phyloP scores from a whole-genome alignment of 2,113 vertebrate species.

The Zootoca vivipara region DNA sequence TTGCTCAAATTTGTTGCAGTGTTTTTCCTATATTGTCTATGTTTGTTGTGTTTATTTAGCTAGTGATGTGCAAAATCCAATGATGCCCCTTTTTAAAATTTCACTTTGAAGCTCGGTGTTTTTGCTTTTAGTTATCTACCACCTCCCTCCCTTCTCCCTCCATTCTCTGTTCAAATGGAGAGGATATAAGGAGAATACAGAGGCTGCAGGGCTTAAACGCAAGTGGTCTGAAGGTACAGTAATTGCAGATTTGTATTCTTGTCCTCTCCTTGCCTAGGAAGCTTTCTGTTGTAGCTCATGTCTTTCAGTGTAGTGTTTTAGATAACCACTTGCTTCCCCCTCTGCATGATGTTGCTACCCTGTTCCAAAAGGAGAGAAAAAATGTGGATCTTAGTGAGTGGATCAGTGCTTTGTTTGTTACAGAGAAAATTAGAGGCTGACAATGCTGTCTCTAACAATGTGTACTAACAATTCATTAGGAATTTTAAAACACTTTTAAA shows the following conservation, averaged over 20 bases:
- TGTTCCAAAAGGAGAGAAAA: constrained; percentile 34
- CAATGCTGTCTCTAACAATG: neutral
- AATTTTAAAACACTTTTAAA: neutral
- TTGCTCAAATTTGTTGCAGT: neutral
- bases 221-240: constrained; percentile 98
- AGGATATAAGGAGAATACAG: constrained; percentile 95
- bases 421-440: constrained; percentile 44
- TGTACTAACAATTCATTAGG: constrained; percentile 16
- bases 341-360: constrained; percentile 11
- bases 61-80: constrained; percentile 48
- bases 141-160: constrained; percentile 97
- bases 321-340: constrained; percentile 23
- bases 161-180: constrained; percentile 99
- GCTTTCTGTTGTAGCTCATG: constrained; percentile 57
- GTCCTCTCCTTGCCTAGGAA: constrained; percentile 61
- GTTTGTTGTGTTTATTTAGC: constrained; percentile 41
- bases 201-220: constrained; percentile 93
- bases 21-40: constrained; percentile 50
- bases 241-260: constrained; percentile 70
- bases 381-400: constrained; percentile 9
- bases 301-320: constrained; percentile 32
- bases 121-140: constrained; percentile 98
- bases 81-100: constrained; percentile 71
- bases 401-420: constrained; percentile 14
- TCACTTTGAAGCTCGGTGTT: constrained; percentile 89